Percentiles rank a stretch among this genome's conserved stretches.
These are phyloP conservation scores for Hippocampus kuda DNA, from an alignment of 2,797 vertebrate species.

Conservation along the genomic window DNA sequence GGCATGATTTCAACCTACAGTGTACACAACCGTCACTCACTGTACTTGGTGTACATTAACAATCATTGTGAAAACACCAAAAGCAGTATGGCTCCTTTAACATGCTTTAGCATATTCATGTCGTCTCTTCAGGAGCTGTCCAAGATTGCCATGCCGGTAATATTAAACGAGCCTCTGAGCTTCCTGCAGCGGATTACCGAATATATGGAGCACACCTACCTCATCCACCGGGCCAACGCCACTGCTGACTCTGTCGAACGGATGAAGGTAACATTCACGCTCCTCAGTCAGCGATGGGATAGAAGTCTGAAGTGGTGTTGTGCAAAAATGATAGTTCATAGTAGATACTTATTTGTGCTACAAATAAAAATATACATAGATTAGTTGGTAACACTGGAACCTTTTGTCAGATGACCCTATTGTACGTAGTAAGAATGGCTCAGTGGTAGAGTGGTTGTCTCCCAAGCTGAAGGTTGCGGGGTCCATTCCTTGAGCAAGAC, in stretches of 20 bases:
- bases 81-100: background rate
- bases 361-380: too few species aligned
- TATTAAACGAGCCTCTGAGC: constrained; percentile 95
- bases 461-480: too few species aligned
- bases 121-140: constrained; percentile 78
- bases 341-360: too few species aligned
- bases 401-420: too few species aligned
- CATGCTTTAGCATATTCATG: constrained; percentile 2
- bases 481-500: too few species aligned
- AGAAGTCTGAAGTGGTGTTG: background rate
- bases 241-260: constrained; percentile 79
- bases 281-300: too few species aligned
- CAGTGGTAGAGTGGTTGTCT: too few species aligned
- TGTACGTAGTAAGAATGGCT: too few species aligned
- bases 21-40: too few species aligned
- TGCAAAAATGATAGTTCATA: background rate
- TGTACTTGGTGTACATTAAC: too few species aligned
- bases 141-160: constrained; percentile 97
- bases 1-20: too few species aligned
- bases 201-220: constrained; percentile 98
- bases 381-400: too few species aligned
- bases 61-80: background rate
- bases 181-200: constrained; percentile 92
- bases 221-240: constrained; percentile 89
- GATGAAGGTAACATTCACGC: constrained; percentile 78